Percentiles rank a stretch among this genome's conserved stretches.
Conservation (phyloP, 2,797 vertebrate species). For the Carduelis carduelis region DNA sequence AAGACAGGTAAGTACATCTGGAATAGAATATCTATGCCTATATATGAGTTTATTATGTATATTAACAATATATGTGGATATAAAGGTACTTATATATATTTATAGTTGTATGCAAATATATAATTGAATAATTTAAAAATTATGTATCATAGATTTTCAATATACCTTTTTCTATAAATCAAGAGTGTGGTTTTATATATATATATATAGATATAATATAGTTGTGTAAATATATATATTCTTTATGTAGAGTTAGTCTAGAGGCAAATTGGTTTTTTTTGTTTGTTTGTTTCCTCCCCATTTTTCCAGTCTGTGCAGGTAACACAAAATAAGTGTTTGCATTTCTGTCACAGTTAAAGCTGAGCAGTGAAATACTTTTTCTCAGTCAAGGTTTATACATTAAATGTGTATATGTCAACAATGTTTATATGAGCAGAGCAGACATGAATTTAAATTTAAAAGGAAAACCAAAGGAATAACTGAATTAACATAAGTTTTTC, state of each 20-base stretch:
- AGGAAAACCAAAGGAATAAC: not conserved
- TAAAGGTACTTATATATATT: accelerated
- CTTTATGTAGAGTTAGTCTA: too few relatives aligned
- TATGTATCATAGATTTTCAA: accelerated
- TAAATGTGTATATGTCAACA: accelerated
- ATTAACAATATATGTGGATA: accelerated
- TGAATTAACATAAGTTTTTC: accelerated
- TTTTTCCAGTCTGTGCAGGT: accelerated
- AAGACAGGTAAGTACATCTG: not conserved
- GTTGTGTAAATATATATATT: accelerated
- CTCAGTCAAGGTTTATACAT: accelerated
- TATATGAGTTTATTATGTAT: not conserved
- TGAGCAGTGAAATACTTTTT: not conserved
- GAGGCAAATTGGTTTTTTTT: not conserved
- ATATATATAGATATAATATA: accelerated
- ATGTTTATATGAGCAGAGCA: accelerated
- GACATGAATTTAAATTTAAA: not conserved
- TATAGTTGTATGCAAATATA: accelerated
- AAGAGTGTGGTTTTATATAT: accelerated
- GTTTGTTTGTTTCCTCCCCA: not conserved
- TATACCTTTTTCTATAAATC: accelerated
- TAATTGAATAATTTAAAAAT: too few relatives aligned
- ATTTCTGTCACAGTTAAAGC: not conserved
- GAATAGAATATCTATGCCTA: accelerated
- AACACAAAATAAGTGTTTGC: accelerated